These are phyloP conservation scores for Sepiola atlantica DNA, from an alignment of 2,888 invertebrate species.

Conservation along the genomic window DNA sequence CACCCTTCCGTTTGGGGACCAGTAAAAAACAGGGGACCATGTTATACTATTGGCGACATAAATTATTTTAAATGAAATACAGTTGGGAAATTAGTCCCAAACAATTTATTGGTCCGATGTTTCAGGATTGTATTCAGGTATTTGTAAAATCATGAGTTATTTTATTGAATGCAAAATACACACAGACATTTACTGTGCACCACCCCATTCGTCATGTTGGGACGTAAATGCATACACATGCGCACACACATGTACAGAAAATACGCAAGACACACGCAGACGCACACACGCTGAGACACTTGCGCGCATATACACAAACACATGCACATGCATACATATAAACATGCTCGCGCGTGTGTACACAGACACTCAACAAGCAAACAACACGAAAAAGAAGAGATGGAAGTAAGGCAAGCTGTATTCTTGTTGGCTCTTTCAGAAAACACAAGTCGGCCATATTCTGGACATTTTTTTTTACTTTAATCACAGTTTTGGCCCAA, in stretches of 20 bases:
- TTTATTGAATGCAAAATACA: neutral
- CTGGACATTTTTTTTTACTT: neutral
- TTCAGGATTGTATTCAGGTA: neutral
- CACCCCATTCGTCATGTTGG: neutral
- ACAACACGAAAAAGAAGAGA: neutral
- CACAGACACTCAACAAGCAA: slow-evolving; percentile 37
- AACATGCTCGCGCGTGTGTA: neutral
- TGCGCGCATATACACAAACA: neutral
- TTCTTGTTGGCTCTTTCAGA: neutral
- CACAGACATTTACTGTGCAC: too few relatives aligned
- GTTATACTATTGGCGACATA: too few relatives aligned
- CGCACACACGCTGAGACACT: neutral
- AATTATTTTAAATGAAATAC: too few relatives aligned
- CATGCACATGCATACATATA: neutral
- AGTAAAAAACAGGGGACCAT: too few relatives aligned
- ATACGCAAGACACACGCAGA: neutral
- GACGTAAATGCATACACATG: neutral
- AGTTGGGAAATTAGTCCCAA: too few relatives aligned
- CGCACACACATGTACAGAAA: neutral
- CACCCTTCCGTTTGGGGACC: too few relatives aligned
- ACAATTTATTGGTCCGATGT: too few relatives aligned
- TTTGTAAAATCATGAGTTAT: neutral
- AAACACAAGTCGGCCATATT: neutral
- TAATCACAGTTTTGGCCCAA: neutral
- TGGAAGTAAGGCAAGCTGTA: neutral